Conservation (phyloP, 2,888 invertebrate genomes). For the Atethmia centrago region DNA sequence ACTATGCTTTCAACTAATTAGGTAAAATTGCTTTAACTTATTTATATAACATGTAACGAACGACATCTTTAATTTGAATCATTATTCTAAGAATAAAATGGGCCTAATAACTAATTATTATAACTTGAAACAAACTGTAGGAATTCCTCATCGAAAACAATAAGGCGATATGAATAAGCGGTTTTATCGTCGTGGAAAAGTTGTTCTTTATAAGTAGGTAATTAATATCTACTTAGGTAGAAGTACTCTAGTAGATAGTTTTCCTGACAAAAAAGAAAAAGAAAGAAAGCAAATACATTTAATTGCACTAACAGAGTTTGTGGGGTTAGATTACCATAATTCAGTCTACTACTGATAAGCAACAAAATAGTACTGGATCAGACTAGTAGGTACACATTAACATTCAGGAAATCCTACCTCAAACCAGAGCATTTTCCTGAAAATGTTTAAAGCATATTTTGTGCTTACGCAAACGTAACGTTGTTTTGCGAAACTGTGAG, state of each 20-base stretch:
- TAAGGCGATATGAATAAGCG: too few species aligned
- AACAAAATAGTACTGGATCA: slow-evolving; percentile 1
- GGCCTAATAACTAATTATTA: not conserved
- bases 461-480: slow-evolving; percentile 73
- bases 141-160: too few species aligned
- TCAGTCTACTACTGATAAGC: too few species aligned
- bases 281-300: too few species aligned
- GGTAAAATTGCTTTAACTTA: slow-evolving; percentile 36
- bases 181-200: too few species aligned
- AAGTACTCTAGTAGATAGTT: too few species aligned
- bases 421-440: slow-evolving; percentile 45
- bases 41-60: not conserved
- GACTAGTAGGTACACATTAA: not conserved
- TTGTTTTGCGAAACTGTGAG: slow-evolving; percentile 77
- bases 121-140: not conserved
- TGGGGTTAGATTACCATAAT: too few species aligned
- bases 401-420: slow-evolving; percentile 33
- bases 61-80: not conserved
- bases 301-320: too few species aligned
- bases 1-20: slow-evolving; percentile 68
- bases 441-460: slow-evolving; percentile 59
- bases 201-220: too few species aligned
- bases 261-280: too few species aligned
- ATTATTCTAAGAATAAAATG: not conserved
- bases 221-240: too few species aligned